A percentile compares a stretch with the other conserved stretches of the same genome.
phyloP scores from a whole-genome alignment of 2,888 invertebrate species.

The Sarcophaga caerulescens region DNA sequence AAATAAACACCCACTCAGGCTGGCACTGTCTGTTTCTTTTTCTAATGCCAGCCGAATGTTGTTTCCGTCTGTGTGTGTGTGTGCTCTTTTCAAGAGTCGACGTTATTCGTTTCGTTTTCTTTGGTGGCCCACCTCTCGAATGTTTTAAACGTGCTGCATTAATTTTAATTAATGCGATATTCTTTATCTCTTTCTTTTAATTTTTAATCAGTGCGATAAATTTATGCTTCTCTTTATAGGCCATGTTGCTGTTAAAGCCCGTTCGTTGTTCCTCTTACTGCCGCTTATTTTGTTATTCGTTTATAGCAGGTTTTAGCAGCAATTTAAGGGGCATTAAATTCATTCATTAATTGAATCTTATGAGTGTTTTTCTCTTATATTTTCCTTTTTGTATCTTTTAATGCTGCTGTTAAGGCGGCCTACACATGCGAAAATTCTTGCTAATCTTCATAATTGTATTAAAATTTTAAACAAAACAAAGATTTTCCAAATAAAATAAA shows the following conservation, averaged over 20 bases:
- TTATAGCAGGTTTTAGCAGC: neutral
- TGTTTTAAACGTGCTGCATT: constrained; percentile 21
- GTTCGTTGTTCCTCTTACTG: neutral
- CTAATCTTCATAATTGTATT: constrained; percentile 17
- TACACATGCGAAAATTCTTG: neutral
- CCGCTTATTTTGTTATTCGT: neutral
- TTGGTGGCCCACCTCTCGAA: neutral
- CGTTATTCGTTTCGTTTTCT: neutral
- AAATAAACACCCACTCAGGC: neutral
- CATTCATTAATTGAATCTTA: constrained; percentile 34
- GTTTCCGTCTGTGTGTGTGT: no score
- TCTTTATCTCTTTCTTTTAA: neutral
- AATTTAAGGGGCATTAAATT: constrained; percentile 32
- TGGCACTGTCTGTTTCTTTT: no score
- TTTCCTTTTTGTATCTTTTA: neutral
- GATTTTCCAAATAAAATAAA: neutral
- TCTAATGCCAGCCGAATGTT: no score
- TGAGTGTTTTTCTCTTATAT: constrained; percentile 1
- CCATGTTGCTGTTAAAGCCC: constrained; percentile 1
- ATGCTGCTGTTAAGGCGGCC: neutral
- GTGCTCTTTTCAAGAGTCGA: no score
- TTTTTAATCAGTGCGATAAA: constrained; percentile 50
- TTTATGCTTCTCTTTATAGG: constrained; percentile 35
- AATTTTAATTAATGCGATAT: constrained; percentile 51
- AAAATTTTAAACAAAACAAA: neutral